Evolutionary conservation across 1,140 invertebrate genomes (phyloP).

Genomic region (Philaenus spumarius): DNA sequence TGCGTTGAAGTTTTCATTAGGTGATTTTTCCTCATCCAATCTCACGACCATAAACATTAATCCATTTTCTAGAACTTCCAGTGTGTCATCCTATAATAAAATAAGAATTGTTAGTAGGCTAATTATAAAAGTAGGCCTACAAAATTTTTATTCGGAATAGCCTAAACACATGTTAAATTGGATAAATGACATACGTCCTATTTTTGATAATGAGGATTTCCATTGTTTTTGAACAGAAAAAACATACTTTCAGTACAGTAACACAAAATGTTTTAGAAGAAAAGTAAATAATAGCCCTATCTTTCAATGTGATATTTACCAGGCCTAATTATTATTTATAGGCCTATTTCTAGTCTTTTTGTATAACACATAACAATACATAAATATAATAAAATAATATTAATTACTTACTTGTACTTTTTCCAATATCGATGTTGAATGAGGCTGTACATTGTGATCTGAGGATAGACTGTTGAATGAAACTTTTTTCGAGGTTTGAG

Average conservation of each 20-base stretch:
- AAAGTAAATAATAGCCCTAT: too few relatives aligned
- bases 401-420: neutral
- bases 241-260: neutral
- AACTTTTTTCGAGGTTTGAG: neutral
- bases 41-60: neutral
- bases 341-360: neutral
- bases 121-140: neutral
- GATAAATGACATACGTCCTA: neutral
- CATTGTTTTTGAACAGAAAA: neutral
- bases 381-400: neutral
- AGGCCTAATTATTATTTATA: too few relatives aligned
- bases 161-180: neutral
- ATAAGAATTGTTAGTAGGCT: neutral
- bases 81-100: neutral
- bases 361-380: neutral
- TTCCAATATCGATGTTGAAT: neutral
- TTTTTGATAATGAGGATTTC: neutral
- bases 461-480: too few relatives aligned
- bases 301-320: too few relatives aligned
- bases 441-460: too few relatives aligned
- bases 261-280: neutral
- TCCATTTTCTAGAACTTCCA: neutral
- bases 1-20: too few relatives aligned
- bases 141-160: neutral
- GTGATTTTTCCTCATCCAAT: neutral